Evolutionary conservation across 2,797 vertebrate species (phyloP), one percentile per base, ranked within the genome.

Genomic region (Poecilia wingei): DNA sequence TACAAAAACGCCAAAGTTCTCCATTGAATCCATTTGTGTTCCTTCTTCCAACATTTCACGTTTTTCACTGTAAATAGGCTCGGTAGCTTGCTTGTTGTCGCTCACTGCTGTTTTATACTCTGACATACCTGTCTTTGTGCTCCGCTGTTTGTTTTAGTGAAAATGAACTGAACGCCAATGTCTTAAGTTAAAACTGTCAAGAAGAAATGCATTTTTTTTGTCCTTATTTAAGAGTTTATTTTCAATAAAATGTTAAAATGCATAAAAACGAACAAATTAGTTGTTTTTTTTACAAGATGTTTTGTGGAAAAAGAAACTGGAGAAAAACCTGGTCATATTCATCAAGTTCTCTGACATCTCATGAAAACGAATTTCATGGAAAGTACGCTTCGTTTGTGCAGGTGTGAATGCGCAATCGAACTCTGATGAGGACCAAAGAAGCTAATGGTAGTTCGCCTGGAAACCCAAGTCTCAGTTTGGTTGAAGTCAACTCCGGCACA

Each of bases 1-100:
- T 90, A 91, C 87, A 79, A 79, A 36, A 39, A 36, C 2, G 14
- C 46, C 59, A 51, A 47, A 81, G 79, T 88, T 91, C 82, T 91
- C 84, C 83, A 36, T 79, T 74, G 25, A 69, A 55, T 77, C 18
- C n/a, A 46, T 18, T 10, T 79, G 43, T 36, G 57, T 70, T 74
- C 72, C 72, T 69, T 25, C 90, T 90, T 85, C 22, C 84, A 66
- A 64, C 75, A 12, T 61, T 61, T 33, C 36, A 68, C 4, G 20
- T 41, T 43, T 80, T 49, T 86, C 70, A 41, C 28, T 51, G 74
- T 72, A 14, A 57, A 78, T 72, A 28, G 73, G 51, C 43, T 68
- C 31, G 3, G 70, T 61, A 4, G 51, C 66, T 4, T 76, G 53
- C 39, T 75, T 86, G 41, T 46, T 78, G 0, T 39, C 66, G 71